phyloP scores from a whole-genome alignment of 2,888 invertebrate genomes.

The Microctonus brassicae region DNA sequence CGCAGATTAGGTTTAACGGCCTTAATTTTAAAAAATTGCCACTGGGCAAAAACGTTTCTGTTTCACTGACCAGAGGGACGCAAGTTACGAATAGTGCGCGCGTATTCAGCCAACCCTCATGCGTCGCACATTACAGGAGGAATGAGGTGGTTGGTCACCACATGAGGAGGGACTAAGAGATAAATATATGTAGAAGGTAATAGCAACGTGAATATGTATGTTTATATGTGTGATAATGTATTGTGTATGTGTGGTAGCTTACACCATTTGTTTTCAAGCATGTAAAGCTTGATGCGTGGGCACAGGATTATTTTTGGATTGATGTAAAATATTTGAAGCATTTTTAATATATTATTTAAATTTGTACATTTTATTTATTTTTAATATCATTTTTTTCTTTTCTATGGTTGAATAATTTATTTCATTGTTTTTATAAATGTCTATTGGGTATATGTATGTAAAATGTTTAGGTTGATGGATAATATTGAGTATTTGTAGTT shows the following conservation, averaged over 20 bases:
- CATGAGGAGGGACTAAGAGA: constrained; percentile 1
- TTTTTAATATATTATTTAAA: neutral
- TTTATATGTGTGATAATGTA: neutral
- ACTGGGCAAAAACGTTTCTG: constrained; percentile 25
- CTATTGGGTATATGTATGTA: too few species aligned
- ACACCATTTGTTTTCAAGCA: constrained; percentile 33
- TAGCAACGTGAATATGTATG: neutral
- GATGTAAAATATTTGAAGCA: constrained; percentile 5
- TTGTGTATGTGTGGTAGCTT: constrained; percentile 22
- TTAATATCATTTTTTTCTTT: neutral
- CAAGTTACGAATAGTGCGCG: constrained; percentile 16
- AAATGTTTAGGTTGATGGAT: neutral
- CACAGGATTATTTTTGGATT: constrained; percentile 26
- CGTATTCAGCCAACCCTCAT: neutral
- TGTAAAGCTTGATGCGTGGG: constrained; percentile 16
- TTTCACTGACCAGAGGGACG: constrained; percentile 31
- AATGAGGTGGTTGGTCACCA: neutral
- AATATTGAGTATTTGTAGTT: too few species aligned
- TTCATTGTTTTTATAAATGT: neutral
- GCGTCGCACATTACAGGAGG: neutral
- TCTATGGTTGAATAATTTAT: neutral
- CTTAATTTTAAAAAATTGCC: constrained; percentile 63
- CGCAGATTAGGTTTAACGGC: constrained; percentile 64
- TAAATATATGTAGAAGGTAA: neutral
- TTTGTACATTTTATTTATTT: neutral